phyloP scores from a whole-genome alignment of 2,113 vertebrate species.

The Semnopithecus entellus region DNA sequence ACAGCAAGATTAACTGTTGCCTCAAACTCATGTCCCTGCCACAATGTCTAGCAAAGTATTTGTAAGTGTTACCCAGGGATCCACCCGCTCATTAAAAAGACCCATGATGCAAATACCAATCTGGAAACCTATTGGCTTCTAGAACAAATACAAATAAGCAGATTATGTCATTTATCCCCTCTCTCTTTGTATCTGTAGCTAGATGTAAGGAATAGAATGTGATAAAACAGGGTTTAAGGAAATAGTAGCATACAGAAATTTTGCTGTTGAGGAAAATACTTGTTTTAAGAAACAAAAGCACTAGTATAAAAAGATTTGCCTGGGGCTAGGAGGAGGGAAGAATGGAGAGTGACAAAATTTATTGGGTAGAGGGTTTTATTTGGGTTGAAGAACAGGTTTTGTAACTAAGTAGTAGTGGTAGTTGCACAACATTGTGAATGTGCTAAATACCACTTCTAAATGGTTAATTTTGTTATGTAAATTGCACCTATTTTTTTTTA shows the following conservation, averaged over 20 bases:
- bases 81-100: conserved; percentile 35
- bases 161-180: conserved; percentile 47
- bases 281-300: conserved; percentile 35
- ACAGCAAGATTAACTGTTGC: conserved; percentile 67
- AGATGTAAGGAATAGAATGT: conserved; percentile 29
- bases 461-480: background rate
- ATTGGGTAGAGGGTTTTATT: background rate
- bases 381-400: background rate
- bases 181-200: conserved; percentile 47
- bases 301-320: background rate
- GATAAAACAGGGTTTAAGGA: conserved; percentile 49
- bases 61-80: conserved; percentile 56
- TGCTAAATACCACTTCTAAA: background rate
- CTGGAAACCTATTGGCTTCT: conserved; percentile 64
- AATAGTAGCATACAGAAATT: background rate
- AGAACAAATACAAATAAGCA: conserved; percentile 70
- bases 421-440: background rate
- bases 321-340: background rate
- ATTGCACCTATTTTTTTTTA: background rate
- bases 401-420: background rate
- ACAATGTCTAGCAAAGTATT: conserved; percentile 57
- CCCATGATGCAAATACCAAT: conserved; percentile 43
- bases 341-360: background rate
- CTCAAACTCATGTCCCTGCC: conserved; percentile 35
- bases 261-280: conserved; percentile 20